A percentile compares a stretch with the other conserved stretches of the same genome.
Evolutionary conservation across 2,797 vertebrate species (phyloP).

Genomic region (Sciaenops ocellatus): DNA sequence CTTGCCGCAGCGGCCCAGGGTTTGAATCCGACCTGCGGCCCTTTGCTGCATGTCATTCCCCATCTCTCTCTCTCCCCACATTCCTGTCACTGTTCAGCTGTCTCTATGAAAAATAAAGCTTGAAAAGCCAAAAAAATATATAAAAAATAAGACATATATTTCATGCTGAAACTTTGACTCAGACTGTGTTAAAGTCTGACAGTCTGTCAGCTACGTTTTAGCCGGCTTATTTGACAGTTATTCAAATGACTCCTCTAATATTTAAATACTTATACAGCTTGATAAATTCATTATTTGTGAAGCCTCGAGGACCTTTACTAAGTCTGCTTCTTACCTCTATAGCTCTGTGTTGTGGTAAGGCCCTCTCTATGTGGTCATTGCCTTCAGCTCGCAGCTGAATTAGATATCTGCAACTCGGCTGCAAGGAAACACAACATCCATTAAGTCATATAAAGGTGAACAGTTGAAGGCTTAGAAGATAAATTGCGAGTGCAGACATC

Average conservation of each 20-base stretch:
- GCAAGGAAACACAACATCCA: constrained; percentile 21
- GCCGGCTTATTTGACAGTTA: neutral
- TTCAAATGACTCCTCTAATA: neutral
- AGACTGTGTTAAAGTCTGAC: neutral
- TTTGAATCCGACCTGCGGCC: no score
- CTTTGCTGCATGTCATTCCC: no score
- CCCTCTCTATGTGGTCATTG: constrained; percentile 97
- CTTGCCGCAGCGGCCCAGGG: no score
- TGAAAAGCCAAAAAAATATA: no score
- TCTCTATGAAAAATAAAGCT: no score
- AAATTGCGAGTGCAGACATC: neutral
- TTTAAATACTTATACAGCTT: neutral
- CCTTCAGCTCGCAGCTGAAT: constrained; percentile 95
- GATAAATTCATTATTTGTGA: neutral
- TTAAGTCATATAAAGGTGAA: neutral
- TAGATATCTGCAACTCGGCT: constrained; percentile 93
- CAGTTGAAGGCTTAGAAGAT: neutral
- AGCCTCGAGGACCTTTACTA: neutral
- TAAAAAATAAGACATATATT: no score
- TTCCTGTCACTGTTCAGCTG: no score
- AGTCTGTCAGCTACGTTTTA: neutral
- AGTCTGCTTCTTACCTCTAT: constrained; percentile 87
- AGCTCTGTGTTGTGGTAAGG: constrained; percentile 91
- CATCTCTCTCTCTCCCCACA: no score
- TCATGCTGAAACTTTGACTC: neutral